Conservation (phyloP, 2,113 vertebrate species). For the Nothobranchius kuhntae region DNA sequence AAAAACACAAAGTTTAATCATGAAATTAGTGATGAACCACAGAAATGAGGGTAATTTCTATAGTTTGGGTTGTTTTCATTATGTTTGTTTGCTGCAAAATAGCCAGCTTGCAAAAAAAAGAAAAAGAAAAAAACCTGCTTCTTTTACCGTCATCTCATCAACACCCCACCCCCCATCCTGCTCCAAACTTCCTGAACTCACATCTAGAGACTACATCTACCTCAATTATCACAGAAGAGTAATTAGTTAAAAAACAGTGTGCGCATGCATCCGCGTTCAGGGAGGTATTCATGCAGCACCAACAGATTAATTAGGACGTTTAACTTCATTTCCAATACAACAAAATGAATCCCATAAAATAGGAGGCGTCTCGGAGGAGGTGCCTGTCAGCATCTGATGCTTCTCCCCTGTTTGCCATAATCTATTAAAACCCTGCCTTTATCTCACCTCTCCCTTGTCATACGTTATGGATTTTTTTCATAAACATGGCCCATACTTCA, state of each 20-base stretch:
- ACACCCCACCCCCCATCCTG: constrained; percentile 5
- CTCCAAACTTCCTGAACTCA: constrained; percentile 52
- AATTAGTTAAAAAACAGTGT: constrained; percentile 85
- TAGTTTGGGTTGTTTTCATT: constrained; percentile 49
- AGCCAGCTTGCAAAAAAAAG: constrained; percentile 47
- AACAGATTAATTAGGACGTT: constrained; percentile 96
- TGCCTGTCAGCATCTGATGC: constrained; percentile 90
- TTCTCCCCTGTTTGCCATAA: constrained; percentile 87
- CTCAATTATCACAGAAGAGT: constrained; percentile 80
- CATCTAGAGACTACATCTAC: constrained; percentile 62
- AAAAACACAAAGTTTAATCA: constrained; percentile 14
- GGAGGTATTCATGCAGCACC: constrained; percentile 76
- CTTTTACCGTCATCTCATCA: constrained; percentile 20
- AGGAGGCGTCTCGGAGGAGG: constrained; percentile 90
- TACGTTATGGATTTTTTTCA: constrained; percentile 99
- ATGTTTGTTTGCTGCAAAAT: constrained; percentile 44
- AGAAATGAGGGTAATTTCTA: constrained; percentile 54
- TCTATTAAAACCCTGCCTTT: constrained; percentile 97
- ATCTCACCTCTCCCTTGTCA: constrained; percentile 94
- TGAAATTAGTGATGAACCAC: constrained; percentile 39
- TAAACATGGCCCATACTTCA: constrained; percentile 99
- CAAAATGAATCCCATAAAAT: constrained; percentile 95
- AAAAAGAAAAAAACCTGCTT: constrained; percentile 1
- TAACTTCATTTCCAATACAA: constrained; percentile 92
- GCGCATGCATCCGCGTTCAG: constrained; percentile 76